A percentile compares a stretch with the other conserved stretches of the same genome.
Conservation (phyloP, 2,797 vertebrate species). For the Botia kubotai region DNA sequence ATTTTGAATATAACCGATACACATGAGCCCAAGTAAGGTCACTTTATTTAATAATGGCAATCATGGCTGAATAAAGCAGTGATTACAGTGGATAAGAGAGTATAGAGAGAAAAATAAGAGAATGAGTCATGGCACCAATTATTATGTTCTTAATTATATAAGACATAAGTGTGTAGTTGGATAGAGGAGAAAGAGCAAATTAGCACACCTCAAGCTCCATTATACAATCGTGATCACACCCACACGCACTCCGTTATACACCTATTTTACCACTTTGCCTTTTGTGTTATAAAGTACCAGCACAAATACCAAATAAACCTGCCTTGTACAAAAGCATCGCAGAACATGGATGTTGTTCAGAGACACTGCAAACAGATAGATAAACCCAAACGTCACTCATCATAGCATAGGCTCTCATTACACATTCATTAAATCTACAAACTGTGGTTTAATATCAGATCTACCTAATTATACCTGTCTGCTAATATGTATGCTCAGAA, state of each 20-base stretch:
- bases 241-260: slow-evolving; percentile 54
- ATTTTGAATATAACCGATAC: neutral
- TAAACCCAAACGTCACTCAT: slow-evolving; percentile 15
- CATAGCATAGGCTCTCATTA: slow-evolving; percentile 6
- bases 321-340: slow-evolving; percentile 35
- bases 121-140: slow-evolving; percentile 57
- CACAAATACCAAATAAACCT: slow-evolving; percentile 28
- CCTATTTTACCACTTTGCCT: slow-evolving; percentile 56
- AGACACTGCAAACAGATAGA: slow-evolving; percentile 1
- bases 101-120: slow-evolving; percentile 6
- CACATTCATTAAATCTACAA: slow-evolving; percentile 1
- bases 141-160: slow-evolving; percentile 62
- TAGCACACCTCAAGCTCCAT: neutral
- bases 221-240: slow-evolving; percentile 40
- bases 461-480: slow-evolving; percentile 20
- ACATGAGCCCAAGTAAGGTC: neutral
- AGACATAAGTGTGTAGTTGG: slow-evolving; percentile 44
- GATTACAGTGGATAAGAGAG: neutral
- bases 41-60: neutral
- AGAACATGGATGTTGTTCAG: slow-evolving; percentile 1
- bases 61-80: neutral
- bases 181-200: neutral
- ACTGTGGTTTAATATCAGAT: slow-evolving; percentile 21
- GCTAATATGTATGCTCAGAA: slow-evolving; percentile 5
- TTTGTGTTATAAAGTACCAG: slow-evolving; percentile 45